Evolutionary conservation across 2,797 vertebrate genomes (phyloP).

Genomic region (Pipistrellus pygmaeus): DNA sequence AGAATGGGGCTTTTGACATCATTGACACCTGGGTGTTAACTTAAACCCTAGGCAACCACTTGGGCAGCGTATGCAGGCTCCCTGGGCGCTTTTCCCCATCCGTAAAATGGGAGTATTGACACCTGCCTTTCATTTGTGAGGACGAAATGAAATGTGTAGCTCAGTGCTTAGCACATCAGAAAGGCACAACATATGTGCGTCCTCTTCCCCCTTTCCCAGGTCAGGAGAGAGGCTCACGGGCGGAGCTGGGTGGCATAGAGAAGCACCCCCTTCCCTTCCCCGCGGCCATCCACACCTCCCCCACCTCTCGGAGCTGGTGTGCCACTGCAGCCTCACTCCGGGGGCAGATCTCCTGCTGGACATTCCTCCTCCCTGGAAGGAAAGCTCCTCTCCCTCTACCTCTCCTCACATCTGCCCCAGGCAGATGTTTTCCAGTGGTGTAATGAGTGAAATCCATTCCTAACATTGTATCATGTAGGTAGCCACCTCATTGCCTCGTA

Average conservation of each 20-base stretch:
- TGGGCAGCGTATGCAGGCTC: neutral
- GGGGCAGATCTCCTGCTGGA: neutral
- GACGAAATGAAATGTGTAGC: neutral
- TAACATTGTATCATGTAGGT: neutral
- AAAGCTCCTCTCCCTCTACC: neutral
- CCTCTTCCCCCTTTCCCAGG: neutral
- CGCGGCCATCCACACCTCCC: rapidly evolving
- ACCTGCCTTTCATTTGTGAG: neutral
- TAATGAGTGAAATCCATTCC: neutral
- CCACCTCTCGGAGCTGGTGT: rapidly evolving
- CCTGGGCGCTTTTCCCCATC: neutral
- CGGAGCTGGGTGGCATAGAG: rapidly evolving
- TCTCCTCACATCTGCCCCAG: neutral
- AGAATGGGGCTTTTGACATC: neutral
- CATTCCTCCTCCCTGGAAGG: neutral
- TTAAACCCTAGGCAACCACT: neutral
- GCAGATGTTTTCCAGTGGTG: neutral
- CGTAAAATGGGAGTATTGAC: neutral
- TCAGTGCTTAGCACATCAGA: neutral
- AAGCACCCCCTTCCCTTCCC: neutral
- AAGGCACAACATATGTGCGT: rapidly evolving
- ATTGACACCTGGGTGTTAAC: rapidly evolving
- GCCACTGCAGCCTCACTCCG: neutral
- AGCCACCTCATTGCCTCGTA: neutral
- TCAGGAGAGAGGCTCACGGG: neutral